These are phyloP conservation scores for Bucco capensis DNA, from an alignment of 2,113 vertebrate species.

Conservation along the genomic window DNA sequence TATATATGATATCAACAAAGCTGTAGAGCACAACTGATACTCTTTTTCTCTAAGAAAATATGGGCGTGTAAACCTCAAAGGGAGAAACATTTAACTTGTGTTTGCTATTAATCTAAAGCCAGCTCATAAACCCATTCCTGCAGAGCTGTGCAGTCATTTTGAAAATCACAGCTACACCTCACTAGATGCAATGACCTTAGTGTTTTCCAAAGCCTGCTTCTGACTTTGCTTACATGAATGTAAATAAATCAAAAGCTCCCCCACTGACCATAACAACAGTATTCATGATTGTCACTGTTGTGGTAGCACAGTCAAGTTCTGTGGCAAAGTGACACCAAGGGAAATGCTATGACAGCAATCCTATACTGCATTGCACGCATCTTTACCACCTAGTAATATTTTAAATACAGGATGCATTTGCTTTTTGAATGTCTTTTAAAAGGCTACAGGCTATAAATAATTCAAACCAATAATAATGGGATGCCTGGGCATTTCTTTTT, in stretches of 20 bases:
- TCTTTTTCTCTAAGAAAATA: not conserved
- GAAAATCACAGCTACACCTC: constrained; percentile 3
- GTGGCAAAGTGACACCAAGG: not conserved
- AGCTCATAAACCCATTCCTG: not conserved
- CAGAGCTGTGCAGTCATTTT: not conserved
- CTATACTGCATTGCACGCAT: not conserved
- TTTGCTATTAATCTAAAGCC: constrained; percentile 8
- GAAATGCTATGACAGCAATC: constrained; percentile 6
- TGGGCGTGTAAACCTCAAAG: not conserved
- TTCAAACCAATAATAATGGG: constrained; percentile 25
- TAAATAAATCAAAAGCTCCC: constrained; percentile 39
- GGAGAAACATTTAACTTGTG: not conserved
- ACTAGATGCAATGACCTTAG: constrained; percentile 4
- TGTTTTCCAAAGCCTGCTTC: not conserved
- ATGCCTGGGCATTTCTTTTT: constrained; percentile 2
- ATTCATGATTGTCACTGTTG: constrained; percentile 11
- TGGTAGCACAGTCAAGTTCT: not conserved
- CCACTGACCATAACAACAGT: constrained; percentile 40
- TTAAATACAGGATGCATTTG: constrained; percentile 36
- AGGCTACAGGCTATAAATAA: constrained; percentile 41
- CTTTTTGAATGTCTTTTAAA: constrained; percentile 19
- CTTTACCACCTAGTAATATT: constrained; percentile 17
- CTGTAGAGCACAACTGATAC: not conserved
- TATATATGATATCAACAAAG: not conserved
- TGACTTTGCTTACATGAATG: constrained; percentile 4